A percentile compares a stretch with the other conserved stretches of the same genome.
phyloP scores from a whole-genome alignment of 35 echinoderm and acorn worm genomes.

The Amphiura filiformis region DNA sequence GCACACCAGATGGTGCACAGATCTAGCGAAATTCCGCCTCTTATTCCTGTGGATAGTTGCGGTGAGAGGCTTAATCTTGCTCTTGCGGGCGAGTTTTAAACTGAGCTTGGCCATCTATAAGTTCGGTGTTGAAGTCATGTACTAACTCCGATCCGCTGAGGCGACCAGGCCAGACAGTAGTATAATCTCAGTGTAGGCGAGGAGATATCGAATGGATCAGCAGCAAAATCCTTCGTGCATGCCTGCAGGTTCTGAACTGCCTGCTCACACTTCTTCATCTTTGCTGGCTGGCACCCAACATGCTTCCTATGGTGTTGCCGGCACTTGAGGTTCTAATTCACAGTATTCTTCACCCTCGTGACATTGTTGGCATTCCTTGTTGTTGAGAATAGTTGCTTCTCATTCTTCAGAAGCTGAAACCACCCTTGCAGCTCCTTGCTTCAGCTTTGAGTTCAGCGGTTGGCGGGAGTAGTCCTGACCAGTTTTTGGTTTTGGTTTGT shows the following conservation, averaged over 20 bases:
- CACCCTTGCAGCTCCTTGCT: conserved; percentile 24
- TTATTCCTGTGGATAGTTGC: conserved; percentile 60
- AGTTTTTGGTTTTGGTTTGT: too few species aligned
- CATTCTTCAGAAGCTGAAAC: conserved; percentile 29
- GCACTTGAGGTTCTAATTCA: conserved; percentile 34
- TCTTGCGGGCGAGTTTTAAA: conserved; percentile 33
- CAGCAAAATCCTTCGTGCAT: conserved; percentile 27
- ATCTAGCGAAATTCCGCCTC: conserved; percentile 5
- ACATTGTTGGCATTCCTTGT: conserved; percentile 33
- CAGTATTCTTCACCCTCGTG: conserved; percentile 15
- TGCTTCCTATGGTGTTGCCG: conserved; percentile 1
- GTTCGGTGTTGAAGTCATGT: conserved; percentile 24
- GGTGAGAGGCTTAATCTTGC: conserved; percentile 34
- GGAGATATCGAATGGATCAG: conserved; percentile 40
- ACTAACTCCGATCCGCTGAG: conserved; percentile 30
- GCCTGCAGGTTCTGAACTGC: conserved; percentile 42
- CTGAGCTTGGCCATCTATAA: conserved; percentile 46
- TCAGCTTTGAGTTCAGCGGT: conserved; percentile 12
- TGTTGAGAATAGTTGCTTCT: conserved; percentile 38
- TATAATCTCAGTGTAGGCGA: conserved; percentile 41
- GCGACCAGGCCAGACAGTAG: conserved; percentile 48
- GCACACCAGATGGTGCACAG: neutral
- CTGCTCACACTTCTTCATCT: conserved; percentile 30
- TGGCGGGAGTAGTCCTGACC: conserved; percentile 34
- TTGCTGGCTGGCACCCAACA: conserved; percentile 48